phyloP scores from a whole-genome alignment of 2,113 vertebrate species.

The Gymnobelideus leadbeateri region DNA sequence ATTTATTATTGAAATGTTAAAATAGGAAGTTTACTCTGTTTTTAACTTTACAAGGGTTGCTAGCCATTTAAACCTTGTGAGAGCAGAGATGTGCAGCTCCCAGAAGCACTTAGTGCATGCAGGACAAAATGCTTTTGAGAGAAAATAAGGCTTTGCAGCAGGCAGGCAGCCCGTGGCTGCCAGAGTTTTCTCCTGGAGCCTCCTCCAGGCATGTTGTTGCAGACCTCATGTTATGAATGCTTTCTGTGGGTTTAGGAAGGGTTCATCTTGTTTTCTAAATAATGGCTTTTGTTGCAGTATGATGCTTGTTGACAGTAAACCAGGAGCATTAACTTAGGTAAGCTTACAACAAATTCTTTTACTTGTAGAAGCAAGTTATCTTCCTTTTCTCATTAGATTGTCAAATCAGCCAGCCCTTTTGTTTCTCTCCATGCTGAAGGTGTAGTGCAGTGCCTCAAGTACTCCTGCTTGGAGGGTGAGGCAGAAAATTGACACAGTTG shows the following conservation, averaged over 20 bases:
- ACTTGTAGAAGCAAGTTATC: conserved; percentile 70
- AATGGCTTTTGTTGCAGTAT: conserved; percentile 77
- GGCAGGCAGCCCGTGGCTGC: conserved; percentile 12
- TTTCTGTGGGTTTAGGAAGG: conserved; percentile 69
- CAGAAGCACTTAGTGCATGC: background rate
- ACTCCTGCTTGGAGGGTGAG: background rate
- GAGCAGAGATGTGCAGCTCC: background rate
- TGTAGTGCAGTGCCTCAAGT: background rate
- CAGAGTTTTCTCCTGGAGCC: conserved; percentile 44
- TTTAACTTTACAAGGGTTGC: conserved; percentile 45
- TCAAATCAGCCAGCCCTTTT: conserved; percentile 29
- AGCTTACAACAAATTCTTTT: conserved; percentile 78
- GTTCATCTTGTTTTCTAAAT: conserved; percentile 75
- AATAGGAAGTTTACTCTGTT: conserved; percentile 16
- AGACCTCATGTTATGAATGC: conserved; percentile 51
- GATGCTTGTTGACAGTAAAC: conserved; percentile 76
- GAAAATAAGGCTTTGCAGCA: background rate
- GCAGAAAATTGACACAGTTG: background rate
- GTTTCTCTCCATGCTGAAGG: background rate
- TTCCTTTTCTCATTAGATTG: background rate
- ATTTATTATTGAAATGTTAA: conserved; percentile 39
- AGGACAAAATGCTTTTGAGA: background rate
- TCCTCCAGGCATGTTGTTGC: conserved; percentile 35
- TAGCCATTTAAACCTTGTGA: background rate
- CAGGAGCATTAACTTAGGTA: conserved; percentile 68